Base-by-base conservation (phyloP, 1,140 invertebrate species). In the Brachionus paranguensis region DNA sequence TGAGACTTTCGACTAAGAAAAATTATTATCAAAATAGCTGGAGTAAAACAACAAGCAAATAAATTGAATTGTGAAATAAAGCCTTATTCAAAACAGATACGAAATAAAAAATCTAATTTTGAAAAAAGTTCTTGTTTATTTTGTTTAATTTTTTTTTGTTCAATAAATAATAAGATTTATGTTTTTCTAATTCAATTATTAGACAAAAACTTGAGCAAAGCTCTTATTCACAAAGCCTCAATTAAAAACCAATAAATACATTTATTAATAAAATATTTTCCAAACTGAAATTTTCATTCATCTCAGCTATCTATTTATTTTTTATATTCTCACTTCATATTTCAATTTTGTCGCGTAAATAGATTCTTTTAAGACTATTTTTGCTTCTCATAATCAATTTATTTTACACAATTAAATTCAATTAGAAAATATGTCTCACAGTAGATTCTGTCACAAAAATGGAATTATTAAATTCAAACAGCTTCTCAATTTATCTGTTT, bases 181-280 rank as follows among this genome's bases (percentile, higher is more conserved):
- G 68, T 43, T 72, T 24, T 41, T 72, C 12, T 72, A 72, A 72
- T 72, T 72, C 41, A 72, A 72, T 72, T 72, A 72, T 72, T 72
- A 41, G 41, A 72, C 43, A 72, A 1, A 72, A 72, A 20, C 33
- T 43, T 41, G n/a, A 72, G 41, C 33, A 43, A 72, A 43, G 41
- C 33, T 70, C 10, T 33, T 70, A 5, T 70, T 70, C 65, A 70
- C 65, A 70, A 70, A n/a, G 14, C 29, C 10, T 72, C 68, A 43
- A 72, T 72, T 72, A 72, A 72, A 72, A 72, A 72, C 10, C 41
- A 72, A 72, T 72, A 72, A 72, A 72, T 72, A 20, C 17, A 72
- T 72, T 41, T 43, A 20, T 47, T 10, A 43, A 72, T 43, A 43
- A 43, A 41, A 72, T 41, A 43, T 41, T 41, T 68, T 60, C 20